Conservation (phyloP, 2,797 vertebrate genomes). For the Oryzias sinensis region DNA sequence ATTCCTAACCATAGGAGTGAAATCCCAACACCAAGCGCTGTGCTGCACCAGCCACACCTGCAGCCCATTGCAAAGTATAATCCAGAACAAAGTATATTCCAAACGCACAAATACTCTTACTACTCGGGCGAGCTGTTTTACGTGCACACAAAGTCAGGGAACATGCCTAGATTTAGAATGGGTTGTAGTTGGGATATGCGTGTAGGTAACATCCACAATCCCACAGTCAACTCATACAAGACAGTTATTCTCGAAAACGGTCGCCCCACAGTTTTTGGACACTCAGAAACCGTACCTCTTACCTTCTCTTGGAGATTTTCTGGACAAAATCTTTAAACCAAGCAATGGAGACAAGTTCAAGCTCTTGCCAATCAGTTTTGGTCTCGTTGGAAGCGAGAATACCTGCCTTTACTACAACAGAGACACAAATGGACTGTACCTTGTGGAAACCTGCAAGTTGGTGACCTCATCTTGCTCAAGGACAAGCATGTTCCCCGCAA, state of each 20-base stretch:
- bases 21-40: background rate
- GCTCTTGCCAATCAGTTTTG: too few relatives aligned
- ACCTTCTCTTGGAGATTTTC: too few relatives aligned
- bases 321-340: too few relatives aligned
- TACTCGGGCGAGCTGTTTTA: background rate
- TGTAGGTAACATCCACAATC: background rate
- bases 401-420: too few relatives aligned
- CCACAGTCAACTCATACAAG: background rate
- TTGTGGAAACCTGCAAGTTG: too few relatives aligned
- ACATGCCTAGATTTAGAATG: background rate
- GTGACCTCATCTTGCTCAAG: too few relatives aligned
- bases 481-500: too few relatives aligned
- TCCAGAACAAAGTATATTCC: background rate
- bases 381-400: too few relatives aligned
- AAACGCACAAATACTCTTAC: background rate
- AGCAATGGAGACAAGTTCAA: too few relatives aligned
- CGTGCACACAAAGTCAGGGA: background rate
- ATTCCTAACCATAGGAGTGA: background rate
- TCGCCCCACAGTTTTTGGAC: background rate
- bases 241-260: background rate
- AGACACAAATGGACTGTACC: too few relatives aligned
- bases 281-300: too few relatives aligned
- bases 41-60: background rate
- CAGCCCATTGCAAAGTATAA: background rate
- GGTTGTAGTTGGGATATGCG: slow-evolving; percentile 1